Percentiles rank a stretch among this genome's conserved stretches.
Conservation (phyloP, 2,888 invertebrate genomes). For the Lasioglossum vierecki region DNA sequence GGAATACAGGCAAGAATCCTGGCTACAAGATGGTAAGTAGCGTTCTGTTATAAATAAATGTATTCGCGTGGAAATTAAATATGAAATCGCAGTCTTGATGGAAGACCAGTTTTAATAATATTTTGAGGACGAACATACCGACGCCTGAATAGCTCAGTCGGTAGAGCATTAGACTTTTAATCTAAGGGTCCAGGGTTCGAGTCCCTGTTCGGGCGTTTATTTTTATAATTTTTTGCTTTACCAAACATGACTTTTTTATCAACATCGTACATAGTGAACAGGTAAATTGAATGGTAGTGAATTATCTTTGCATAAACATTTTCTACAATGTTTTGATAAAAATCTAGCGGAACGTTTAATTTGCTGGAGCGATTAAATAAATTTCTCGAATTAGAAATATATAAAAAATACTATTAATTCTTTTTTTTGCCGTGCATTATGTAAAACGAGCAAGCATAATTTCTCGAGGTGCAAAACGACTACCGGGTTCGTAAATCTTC, state of each 20-base stretch:
- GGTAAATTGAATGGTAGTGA: neutral
- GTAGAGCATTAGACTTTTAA: slow-evolving; percentile 84
- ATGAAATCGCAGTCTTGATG: neutral
- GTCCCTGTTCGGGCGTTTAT: slow-evolving; percentile 83
- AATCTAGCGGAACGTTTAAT: neutral
- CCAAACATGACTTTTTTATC: neutral
- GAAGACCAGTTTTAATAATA: accelerated
- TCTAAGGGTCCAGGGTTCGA: slow-evolving; percentile 84
- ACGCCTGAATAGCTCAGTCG: slow-evolving; percentile 83
- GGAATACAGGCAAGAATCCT: slow-evolving; percentile 79
- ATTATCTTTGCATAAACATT: too few relatives aligned
- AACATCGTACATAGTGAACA: neutral
- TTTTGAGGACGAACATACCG: accelerated
- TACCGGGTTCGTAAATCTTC: slow-evolving; percentile 48
- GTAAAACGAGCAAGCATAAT: neutral
- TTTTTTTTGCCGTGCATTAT: neutral
- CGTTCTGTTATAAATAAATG: slow-evolving; percentile 17
- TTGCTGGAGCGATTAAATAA: too few relatives aligned
- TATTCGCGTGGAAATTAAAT: neutral
- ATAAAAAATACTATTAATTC: neutral
- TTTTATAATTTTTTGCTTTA: slow-evolving; percentile 2
- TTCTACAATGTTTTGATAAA: neutral
- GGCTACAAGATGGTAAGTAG: slow-evolving; percentile 80
- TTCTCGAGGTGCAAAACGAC: neutral
- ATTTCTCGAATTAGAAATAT: neutral